These are phyloP conservation scores for Leucopsar rothschildi DNA, from an alignment of 2,113 vertebrate species.

Conservation along the genomic window DNA sequence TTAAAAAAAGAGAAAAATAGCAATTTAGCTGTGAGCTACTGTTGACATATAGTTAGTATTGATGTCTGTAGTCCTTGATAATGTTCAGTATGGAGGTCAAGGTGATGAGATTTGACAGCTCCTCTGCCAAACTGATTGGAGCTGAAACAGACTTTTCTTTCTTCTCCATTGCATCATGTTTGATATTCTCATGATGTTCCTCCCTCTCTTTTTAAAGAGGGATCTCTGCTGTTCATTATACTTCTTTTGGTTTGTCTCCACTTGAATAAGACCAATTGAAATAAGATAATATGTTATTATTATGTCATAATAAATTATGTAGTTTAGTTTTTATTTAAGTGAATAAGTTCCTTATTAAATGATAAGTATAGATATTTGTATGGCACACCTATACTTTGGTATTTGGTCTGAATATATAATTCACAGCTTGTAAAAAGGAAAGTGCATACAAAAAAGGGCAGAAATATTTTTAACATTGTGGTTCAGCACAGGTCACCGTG, in stretches of 20 bases:
- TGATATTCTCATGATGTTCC: not conserved
- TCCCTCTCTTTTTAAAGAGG: rapidly evolving
- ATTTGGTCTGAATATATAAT: not conserved
- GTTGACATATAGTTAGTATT: not conserved
- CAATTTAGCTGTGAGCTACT: not conserved
- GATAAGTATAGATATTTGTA: not conserved
- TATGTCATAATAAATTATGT: too few species aligned
- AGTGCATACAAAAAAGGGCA: not conserved
- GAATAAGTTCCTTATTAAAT: not conserved
- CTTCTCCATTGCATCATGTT: not conserved
- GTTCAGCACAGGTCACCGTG: rapidly evolving
- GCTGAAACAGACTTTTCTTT: not conserved
- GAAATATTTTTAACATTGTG: not conserved
- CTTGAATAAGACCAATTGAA: not conserved
- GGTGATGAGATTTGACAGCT: not conserved
- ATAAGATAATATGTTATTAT: not conserved
- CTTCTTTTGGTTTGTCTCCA: not conserved
- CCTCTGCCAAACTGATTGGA: not conserved
- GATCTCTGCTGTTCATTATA: not conserved
- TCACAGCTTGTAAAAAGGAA: not conserved
- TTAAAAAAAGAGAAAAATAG: not conserved
- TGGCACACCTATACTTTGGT: not conserved
- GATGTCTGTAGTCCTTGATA: not conserved
- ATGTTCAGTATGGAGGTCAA: not conserved
- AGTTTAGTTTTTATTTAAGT: not conserved